Conservation (phyloP, 1,140 invertebrate species). For the Prorops nasuta region DNA sequence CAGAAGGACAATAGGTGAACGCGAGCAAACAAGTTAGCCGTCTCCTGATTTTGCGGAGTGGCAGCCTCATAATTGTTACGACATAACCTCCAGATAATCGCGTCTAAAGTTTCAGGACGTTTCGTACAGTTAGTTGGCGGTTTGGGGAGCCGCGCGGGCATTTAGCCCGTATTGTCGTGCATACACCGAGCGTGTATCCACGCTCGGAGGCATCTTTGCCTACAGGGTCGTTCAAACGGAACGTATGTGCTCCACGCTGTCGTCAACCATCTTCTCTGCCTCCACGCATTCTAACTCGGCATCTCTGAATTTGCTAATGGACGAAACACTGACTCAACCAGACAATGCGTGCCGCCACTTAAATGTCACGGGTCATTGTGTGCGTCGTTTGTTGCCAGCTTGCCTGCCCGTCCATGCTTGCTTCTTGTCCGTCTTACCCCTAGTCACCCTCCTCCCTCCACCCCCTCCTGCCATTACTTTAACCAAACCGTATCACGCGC, state of each 20-base stretch:
- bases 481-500: too few relatives aligned
- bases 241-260: constrained; percentile 23
- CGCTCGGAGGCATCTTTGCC: constrained; percentile 37
- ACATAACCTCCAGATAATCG: constrained; percentile 57
- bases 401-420: too few relatives aligned
- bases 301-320: constrained; percentile 30
- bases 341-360: constrained; percentile 23
- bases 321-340: constrained; percentile 21
- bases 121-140: constrained; percentile 52
- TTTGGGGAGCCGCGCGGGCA: constrained; percentile 47
- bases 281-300: background rate
- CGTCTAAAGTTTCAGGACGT: constrained; percentile 54
- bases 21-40: constrained; percentile 50
- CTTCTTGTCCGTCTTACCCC: too few relatives aligned
- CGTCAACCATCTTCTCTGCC: background rate
- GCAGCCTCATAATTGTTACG: constrained; percentile 56
- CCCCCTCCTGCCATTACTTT: too few relatives aligned
- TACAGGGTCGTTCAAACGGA: constrained; percentile 34
- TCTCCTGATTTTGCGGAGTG: constrained; percentile 45
- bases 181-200: constrained; percentile 35
- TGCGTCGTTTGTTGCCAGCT: background rate
- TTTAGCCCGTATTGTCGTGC: constrained; percentile 56
- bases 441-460: too few relatives aligned
- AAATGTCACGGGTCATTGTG: constrained; percentile 18
- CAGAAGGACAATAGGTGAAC: constrained; percentile 39